These are phyloP conservation scores for Zaprionus capensis DNA, from an alignment of 1,140 invertebrate species.

Conservation along the genomic window DNA sequence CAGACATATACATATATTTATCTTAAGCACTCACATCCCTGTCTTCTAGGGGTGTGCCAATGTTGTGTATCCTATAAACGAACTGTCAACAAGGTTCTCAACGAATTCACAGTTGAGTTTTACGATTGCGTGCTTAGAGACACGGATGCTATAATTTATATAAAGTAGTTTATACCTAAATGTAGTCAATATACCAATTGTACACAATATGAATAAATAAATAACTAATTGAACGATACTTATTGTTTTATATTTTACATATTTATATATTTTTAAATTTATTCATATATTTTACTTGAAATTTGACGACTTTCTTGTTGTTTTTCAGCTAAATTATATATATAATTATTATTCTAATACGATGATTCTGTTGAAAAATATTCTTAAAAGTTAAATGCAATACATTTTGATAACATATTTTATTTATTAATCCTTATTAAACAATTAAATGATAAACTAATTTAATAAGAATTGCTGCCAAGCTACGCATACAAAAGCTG, in stretches of 20 bases:
- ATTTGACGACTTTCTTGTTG: too few relatives aligned
- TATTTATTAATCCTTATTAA: too few relatives aligned
- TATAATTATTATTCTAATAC: too few relatives aligned
- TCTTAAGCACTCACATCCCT: background rate
- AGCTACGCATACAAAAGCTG: too few relatives aligned
- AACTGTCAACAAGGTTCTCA: conserved; percentile 19
- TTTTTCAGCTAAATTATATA: too few relatives aligned
- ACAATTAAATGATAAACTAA: too few relatives aligned
- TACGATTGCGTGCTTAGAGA: conserved; percentile 29
- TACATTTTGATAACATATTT: too few relatives aligned
- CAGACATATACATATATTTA: background rate
- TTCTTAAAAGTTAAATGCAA: too few relatives aligned
- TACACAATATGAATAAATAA: conserved; percentile 7
- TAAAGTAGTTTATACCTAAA: background rate
- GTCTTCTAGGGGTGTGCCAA: background rate
- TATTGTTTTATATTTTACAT: background rate
- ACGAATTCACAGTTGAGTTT: background rate
- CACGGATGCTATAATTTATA: conserved; percentile 26
- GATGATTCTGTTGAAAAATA: too few relatives aligned
- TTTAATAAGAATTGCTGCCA: too few relatives aligned
- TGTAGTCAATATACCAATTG: conserved; percentile 4
- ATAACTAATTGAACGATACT: background rate
- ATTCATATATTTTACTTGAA: background rate
- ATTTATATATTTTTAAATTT: background rate
- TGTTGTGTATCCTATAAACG: conserved; percentile 4